Percentiles rank a stretch among this genome's conserved stretches.
These are phyloP conservation scores for Crematogaster levior DNA, from an alignment of 2,888 invertebrate genomes.

Conservation along the genomic window DNA sequence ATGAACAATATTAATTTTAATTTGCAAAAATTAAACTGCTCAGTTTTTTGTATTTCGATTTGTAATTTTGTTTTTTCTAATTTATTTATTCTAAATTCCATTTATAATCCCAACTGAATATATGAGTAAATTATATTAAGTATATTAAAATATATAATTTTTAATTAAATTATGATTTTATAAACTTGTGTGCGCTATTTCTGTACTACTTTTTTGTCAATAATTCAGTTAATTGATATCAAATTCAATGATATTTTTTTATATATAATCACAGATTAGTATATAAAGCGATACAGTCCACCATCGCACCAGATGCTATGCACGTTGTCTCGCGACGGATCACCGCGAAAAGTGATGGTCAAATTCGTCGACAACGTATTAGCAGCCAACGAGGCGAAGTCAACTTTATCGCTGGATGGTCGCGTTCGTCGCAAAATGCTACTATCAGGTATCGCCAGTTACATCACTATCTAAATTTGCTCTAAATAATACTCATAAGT, in stretches of 20 bases:
- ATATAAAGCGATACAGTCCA: slow-evolving; percentile 90
- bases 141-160: neutral
- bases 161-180: neutral
- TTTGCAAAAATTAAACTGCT: neutral
- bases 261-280: slow-evolving; percentile 88
- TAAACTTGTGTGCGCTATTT: neutral
- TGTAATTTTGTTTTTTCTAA: neutral
- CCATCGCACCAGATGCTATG: slow-evolving; percentile 91
- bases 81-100: neutral
- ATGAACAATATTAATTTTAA: neutral
- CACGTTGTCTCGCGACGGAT: slow-evolving; percentile 88
- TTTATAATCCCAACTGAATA: neutral
- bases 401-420: slow-evolving; percentile 83
- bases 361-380: slow-evolving; percentile 76
- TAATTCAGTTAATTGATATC: neutral
- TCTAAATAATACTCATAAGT: neutral
- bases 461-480: neutral
- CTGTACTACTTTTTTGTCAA: neutral
- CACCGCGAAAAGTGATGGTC: slow-evolving; percentile 68
- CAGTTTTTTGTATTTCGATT: neutral
- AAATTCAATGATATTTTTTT: neutral
- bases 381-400: slow-evolving; percentile 77
- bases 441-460: slow-evolving; percentile 80
- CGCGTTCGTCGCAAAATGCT: slow-evolving; percentile 83
- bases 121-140: neutral